A percentile compares a stretch with the other conserved stretches of the same genome.
phyloP scores from a whole-genome alignment of 2,797 vertebrate genomes.

The Loris lydekkerianus region DNA sequence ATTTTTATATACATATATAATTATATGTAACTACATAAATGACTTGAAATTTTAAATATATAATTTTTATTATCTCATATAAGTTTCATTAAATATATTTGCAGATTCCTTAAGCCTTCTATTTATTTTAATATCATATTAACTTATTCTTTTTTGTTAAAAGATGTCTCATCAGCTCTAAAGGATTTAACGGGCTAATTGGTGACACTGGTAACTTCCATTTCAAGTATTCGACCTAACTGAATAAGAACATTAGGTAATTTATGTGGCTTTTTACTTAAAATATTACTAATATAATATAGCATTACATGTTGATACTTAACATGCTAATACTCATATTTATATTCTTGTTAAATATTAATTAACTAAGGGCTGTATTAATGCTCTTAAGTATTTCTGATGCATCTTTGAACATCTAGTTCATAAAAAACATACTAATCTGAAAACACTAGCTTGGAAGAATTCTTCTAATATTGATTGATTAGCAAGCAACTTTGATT shows the following conservation, averaged over 20 bases:
- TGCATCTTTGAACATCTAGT: background rate
- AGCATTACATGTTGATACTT: background rate
- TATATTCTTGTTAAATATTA: background rate
- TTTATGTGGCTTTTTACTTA: background rate
- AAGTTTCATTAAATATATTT: conserved; percentile 3
- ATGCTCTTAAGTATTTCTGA: background rate
- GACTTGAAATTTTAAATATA: background rate
- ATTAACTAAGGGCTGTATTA: background rate
- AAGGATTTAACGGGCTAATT: background rate
- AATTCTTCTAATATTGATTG: background rate
- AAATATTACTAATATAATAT: background rate
- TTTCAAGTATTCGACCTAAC: conserved; percentile 2
- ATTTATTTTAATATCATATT: background rate
- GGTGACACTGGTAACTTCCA: background rate
- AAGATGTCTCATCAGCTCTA: background rate
- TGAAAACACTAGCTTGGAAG: background rate
- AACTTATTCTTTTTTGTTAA: background rate
- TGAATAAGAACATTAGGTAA: conserved; percentile 13
- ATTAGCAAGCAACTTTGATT: background rate
- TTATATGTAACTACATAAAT: conserved; percentile 4
- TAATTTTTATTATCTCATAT: background rate
- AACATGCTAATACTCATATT: background rate
- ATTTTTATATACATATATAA: background rate
- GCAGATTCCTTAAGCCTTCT: background rate
- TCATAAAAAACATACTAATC: background rate